A percentile compares a stretch with the other conserved stretches of the same genome.
These are phyloP conservation scores for Leucoraja ocellata DNA, from an alignment of 2,797 vertebrate genomes.

Conservation along the genomic window DNA sequence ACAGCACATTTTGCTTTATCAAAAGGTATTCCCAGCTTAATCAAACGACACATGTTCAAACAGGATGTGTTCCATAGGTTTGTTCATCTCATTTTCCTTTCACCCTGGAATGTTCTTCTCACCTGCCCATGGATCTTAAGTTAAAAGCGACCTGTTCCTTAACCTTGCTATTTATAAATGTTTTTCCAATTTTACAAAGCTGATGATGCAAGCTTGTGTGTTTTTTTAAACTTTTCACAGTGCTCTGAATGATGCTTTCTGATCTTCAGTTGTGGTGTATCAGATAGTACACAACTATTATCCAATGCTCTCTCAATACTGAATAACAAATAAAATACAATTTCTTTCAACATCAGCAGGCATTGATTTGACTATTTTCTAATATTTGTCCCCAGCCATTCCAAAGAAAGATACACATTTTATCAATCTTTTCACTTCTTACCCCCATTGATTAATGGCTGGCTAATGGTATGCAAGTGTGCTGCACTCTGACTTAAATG, in stretches of 20 bases:
- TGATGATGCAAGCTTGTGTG: neutral
- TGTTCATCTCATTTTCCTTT: neutral
- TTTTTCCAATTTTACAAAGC: neutral
- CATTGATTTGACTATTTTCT: neutral
- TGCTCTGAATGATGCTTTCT: neutral
- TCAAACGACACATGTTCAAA: neutral
- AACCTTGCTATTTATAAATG: neutral
- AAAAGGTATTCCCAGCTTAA: neutral
- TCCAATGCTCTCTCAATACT: conserved; percentile 1
- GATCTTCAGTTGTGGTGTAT: neutral
- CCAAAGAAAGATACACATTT: neutral
- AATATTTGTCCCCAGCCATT: neutral
- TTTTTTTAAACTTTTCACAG: neutral
- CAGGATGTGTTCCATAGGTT: neutral
- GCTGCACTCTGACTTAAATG: neutral
- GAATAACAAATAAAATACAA: neutral
- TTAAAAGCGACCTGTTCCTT: neutral
- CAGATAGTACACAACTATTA: no score
- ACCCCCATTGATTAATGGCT: neutral
- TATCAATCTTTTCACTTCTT: neutral
- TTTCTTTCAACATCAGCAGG: neutral
- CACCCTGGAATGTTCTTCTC: neutral
- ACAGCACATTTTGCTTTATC: neutral
- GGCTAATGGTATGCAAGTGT: conserved; percentile 19
- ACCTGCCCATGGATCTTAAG: neutral